A percentile compares a stretch with the other conserved stretches of the same genome.
These are phyloP conservation scores for Ascidia mentula DNA, from an alignment of 23 tunicate genomes.

Conservation along the genomic window DNA sequence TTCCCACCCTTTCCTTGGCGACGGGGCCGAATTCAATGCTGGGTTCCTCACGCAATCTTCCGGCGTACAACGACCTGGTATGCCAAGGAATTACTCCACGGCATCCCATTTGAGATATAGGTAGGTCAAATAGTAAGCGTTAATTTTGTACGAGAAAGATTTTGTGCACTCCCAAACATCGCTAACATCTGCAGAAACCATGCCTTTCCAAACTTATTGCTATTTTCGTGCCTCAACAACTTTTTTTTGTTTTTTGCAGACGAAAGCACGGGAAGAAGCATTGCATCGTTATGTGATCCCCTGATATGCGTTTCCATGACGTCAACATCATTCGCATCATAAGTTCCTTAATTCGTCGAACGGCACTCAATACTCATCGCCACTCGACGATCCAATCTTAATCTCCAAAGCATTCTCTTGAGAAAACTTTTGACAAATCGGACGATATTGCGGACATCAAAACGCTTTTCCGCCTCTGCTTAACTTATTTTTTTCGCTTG, in stretches of 20 bases:
- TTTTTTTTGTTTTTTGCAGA: background rate
- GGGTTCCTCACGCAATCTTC: background rate
- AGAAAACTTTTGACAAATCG: no score
- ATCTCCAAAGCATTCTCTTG: no score
- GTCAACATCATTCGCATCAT: background rate
- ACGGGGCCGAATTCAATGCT: background rate
- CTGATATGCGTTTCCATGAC: background rate
- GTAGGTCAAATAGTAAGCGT: background rate
- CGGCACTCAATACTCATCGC: no score
- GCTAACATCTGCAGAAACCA: no score
- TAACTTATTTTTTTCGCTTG: background rate
- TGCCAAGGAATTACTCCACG: slow-evolving; percentile 60
- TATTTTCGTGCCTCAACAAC: background rate
- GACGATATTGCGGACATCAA: no score
- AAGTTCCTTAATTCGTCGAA: background rate
- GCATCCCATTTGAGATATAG: slow-evolving; percentile 62
- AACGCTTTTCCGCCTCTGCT: background rate
- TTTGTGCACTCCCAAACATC: no score
- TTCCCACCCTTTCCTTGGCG: slow-evolving; percentile 27
- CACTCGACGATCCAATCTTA: no score
- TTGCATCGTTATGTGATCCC: slow-evolving; percentile 35
- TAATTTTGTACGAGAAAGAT: background rate
- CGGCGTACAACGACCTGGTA: slow-evolving; percentile 16
- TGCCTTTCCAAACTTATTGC: no score
- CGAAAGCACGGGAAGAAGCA: slow-evolving; percentile 50